These are phyloP conservation scores for Sarcophilus harrisii DNA, from an alignment of 2,797 vertebrate species.

Conservation along the genomic window DNA sequence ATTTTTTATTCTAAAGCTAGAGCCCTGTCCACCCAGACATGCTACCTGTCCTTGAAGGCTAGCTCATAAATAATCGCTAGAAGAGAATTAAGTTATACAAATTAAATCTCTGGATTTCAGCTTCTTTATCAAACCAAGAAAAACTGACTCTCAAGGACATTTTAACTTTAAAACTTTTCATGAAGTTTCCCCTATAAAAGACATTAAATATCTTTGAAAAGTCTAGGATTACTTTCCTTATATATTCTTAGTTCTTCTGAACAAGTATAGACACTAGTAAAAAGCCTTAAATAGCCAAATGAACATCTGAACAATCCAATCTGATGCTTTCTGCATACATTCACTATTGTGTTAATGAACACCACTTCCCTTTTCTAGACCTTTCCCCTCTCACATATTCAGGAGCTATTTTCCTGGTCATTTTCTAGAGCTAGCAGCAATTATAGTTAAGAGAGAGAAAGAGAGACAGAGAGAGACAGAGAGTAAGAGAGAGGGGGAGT, in stretches of 20 bases:
- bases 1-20: background rate
- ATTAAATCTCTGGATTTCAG: background rate
- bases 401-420: slow-evolving; percentile 63
- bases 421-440: slow-evolving; percentile 61
- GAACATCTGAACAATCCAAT: slow-evolving; percentile 69
- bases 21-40: background rate
- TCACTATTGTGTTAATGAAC: slow-evolving; percentile 62
- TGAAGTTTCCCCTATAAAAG: slow-evolving; percentile 29
- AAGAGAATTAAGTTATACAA: background rate
- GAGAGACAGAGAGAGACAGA: background rate
- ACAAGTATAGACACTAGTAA: slow-evolving; percentile 53
- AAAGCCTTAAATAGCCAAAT: slow-evolving; percentile 66
- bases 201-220: slow-evolving; percentile 47
- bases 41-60: background rate
- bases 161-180: background rate
- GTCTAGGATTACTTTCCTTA: slow-evolving; percentile 63
- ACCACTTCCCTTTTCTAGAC: too few species aligned
- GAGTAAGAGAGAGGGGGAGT: too few species aligned
- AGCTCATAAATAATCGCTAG: background rate
- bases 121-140: background rate
- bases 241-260: slow-evolving; percentile 57
- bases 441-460: slow-evolving; percentile 52
- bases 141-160: background rate
- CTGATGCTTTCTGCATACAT: slow-evolving; percentile 55
- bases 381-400: too few species aligned